These are phyloP conservation scores for Bryconaethiops microstoma DNA, from an alignment of 2,797 vertebrate species.

Conservation along the genomic window DNA sequence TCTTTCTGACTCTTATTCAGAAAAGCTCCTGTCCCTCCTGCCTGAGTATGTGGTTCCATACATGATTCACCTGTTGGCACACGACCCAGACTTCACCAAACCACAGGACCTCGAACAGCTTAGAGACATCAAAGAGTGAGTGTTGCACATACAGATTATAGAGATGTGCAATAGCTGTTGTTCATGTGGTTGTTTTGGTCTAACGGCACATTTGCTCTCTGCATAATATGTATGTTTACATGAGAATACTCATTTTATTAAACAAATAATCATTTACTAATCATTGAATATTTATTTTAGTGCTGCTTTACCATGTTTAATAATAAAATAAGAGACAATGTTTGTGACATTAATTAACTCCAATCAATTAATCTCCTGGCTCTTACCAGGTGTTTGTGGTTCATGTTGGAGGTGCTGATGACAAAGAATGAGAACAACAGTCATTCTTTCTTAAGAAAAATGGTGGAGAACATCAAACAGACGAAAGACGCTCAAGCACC, in stretches of 20 bases:
- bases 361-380: not conserved
- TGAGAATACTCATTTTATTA: too few species aligned
- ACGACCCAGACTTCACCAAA: conserved; percentile 98
- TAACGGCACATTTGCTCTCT: not conserved
- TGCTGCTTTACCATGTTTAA: too few species aligned
- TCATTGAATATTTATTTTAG: too few species aligned
- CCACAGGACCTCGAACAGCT: conserved; percentile 97
- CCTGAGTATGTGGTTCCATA: conserved; percentile 98
- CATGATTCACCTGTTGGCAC: conserved; percentile 97
- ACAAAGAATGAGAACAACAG: conserved; percentile 99
- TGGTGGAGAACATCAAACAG: conserved; percentile 98
- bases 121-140: conserved; percentile 99
- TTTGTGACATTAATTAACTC: not conserved
- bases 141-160: conserved; percentile 22
- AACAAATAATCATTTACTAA: too few species aligned
- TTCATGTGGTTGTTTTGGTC: not conserved
- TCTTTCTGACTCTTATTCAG: conserved; percentile 67
- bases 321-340: too few species aligned
- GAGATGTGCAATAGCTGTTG: not conserved
- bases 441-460: conserved; percentile 96
- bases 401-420: conserved; percentile 99
- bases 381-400: conserved; percentile 92
- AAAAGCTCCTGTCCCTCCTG: conserved; percentile 92
- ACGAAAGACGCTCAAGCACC: conserved; percentile 96
- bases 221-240: not conserved